Conservation (phyloP, 2,888 invertebrate species). For the Apeira syringaria region DNA sequence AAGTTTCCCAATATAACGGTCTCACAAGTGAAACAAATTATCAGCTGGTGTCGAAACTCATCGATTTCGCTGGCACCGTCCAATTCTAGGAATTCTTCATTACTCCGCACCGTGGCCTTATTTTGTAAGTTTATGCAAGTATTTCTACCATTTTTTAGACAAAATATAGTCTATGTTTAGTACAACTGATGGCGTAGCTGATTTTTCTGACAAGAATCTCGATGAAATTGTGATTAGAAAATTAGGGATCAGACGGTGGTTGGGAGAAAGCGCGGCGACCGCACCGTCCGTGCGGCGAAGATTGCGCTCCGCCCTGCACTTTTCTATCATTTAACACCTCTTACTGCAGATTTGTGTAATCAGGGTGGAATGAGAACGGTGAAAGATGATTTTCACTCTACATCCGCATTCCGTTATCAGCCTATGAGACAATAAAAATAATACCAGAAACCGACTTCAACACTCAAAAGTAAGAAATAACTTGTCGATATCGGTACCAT, state of each 20-base stretch:
- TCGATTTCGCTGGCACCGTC: constrained; percentile 2
- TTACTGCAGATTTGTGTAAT: constrained; percentile 1
- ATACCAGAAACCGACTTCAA: no score
- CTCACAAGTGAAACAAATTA: neutral
- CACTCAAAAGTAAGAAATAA: no score
- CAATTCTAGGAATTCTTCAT: constrained; percentile 8
- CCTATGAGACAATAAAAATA: no score
- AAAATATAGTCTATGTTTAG: no score
- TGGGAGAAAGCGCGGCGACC: constrained; percentile 16
- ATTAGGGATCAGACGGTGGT: neutral
- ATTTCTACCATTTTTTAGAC: no score
- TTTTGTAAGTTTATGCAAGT: neutral
- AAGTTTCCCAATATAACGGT: neutral
- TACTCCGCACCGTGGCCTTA: neutral
- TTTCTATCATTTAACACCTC: constrained; percentile 3
- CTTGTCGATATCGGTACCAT: no score
- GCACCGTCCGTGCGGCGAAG: constrained; percentile 20
- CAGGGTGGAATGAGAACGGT: constrained; percentile 1
- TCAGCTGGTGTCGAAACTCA: constrained; percentile 1
- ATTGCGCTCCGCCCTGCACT: constrained; percentile 1
- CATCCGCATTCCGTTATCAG: neutral
- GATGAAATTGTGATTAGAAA: no score
- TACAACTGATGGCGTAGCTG: no score
- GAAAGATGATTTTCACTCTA: neutral
- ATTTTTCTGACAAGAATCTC: no score